Conservation (phyloP, 1,140 invertebrate genomes). For the Parapsyche elsis region DNA sequence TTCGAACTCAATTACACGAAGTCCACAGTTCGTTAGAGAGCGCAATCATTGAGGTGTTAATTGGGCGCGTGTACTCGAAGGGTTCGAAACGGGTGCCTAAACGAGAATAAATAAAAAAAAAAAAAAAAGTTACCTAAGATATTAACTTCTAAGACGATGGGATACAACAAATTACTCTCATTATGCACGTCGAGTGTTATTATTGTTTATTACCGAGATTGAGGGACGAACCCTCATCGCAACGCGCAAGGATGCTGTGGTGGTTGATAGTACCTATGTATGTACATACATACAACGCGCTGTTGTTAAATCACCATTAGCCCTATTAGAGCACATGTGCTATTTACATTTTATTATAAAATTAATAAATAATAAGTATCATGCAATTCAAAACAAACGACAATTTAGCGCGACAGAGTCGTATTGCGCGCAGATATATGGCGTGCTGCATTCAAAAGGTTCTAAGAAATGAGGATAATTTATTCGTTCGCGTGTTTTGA, state of each 20-base stretch:
- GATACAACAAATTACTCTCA: slow-evolving; percentile 48
- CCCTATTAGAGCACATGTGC: not conserved
- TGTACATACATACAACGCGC: too few species aligned
- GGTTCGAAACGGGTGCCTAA: not conserved
- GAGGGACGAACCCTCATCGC: not conserved
- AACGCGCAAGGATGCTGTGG: too few species aligned
- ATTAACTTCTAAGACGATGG: slow-evolving; percentile 33
- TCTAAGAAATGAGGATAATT: not conserved
- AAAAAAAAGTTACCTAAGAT: slow-evolving; percentile 8
- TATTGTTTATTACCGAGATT: slow-evolving; percentile 45
- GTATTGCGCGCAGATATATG: too few species aligned
- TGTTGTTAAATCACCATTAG: too few species aligned
- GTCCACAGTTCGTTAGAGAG: not conserved
- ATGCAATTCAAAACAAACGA: too few species aligned
- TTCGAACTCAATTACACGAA: not conserved
- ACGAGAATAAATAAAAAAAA: not conserved
- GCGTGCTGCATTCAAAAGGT: too few species aligned
- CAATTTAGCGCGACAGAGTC: too few species aligned
- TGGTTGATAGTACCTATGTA: too few species aligned
- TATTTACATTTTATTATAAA: not conserved
- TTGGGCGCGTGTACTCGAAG: slow-evolving; percentile 12
- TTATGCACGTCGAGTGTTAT: slow-evolving; percentile 42
- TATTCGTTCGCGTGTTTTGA: slow-evolving; percentile 12
- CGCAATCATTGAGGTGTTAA: not conserved
- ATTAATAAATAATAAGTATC: not conserved